phyloP scores from a whole-genome alignment of 2,797 vertebrate genomes.

The Tokudaia muenninki region DNA sequence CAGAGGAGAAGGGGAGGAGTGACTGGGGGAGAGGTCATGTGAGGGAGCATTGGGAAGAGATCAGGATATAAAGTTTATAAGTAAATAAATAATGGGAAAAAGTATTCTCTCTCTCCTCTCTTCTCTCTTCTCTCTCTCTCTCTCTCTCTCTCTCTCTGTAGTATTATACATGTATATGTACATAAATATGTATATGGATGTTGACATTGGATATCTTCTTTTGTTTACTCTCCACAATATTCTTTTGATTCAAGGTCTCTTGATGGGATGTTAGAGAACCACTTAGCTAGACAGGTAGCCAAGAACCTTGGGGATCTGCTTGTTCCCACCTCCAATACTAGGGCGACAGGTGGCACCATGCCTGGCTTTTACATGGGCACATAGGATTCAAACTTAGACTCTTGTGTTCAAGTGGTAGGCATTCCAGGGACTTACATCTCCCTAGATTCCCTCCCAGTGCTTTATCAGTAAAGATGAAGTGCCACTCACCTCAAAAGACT shows the following conservation, averaged over 20 bases:
- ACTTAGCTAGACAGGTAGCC: not conserved
- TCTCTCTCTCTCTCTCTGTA: not conserved
- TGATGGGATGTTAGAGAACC: not conserved
- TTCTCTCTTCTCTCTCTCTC: too few relatives aligned
- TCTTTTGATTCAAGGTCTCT: not conserved
- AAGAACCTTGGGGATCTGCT: not conserved
- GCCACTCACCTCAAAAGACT: not conserved
- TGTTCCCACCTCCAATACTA: not conserved
- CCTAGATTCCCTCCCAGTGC: not conserved
- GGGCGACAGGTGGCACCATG: too few relatives aligned
- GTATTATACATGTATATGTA: not conserved
- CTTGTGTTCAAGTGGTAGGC: not conserved
- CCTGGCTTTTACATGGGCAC: not conserved
- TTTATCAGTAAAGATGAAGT: not conserved
- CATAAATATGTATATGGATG: not conserved
- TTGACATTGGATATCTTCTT: not conserved
- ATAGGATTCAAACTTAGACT: not conserved
- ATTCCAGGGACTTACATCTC: not conserved
- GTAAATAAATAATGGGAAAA: not conserved
- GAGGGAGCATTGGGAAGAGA: not conserved
- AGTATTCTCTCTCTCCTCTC: too few relatives aligned
- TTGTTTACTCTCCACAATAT: not conserved
- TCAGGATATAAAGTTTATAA: not conserved
- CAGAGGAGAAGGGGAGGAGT: too few relatives aligned
- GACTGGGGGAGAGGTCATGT: not conserved